Evolutionary conservation across 2,888 invertebrate genomes (phyloP).

Genomic region (Lasiommata megera): DNA sequence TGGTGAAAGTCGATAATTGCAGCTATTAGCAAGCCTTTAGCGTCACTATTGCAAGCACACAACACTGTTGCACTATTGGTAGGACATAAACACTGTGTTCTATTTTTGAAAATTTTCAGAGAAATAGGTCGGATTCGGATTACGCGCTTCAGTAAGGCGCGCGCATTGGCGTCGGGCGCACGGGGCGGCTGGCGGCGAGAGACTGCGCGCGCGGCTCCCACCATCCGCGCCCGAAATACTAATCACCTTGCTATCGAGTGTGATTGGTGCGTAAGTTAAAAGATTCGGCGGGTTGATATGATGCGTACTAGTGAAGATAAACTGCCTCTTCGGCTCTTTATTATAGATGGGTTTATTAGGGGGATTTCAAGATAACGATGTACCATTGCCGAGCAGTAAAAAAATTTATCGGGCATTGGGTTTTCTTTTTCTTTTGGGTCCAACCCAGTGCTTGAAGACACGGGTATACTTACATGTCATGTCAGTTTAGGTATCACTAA

Average conservation of each 20-base stretch:
- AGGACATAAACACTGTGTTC: conserved; percentile 49
- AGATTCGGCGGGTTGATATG: conserved; percentile 46
- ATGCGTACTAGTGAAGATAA: too few species aligned
- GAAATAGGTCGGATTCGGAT: conserved; percentile 38
- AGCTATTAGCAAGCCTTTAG: conserved; percentile 45
- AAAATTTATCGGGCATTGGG: too few species aligned
- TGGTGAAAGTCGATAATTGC: conserved; percentile 55
- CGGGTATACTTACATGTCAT: too few species aligned
- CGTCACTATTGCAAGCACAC: conserved; percentile 58
- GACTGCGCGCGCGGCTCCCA: conserved; percentile 72
- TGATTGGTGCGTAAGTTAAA: conserved; percentile 46
- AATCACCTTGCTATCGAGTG: conserved; percentile 77
- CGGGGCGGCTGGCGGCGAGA: conserved; percentile 67
- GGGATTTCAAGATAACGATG: too few species aligned
- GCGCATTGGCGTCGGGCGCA: conserved; percentile 63
- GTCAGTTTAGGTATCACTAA: too few species aligned
- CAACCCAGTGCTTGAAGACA: too few species aligned
- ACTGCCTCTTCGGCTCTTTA: too few species aligned
- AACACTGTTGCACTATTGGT: conserved; percentile 64
- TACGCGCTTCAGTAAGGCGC: conserved; percentile 54
- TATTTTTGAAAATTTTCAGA: conserved; percentile 40
- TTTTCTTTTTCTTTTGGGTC: too few species aligned
- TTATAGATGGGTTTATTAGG: too few species aligned
- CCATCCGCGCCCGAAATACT: conserved; percentile 67
- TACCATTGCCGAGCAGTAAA: too few species aligned